Conservation (phyloP, 2,797 vertebrate genomes). For the Pseudomugil gertrudae region DNA sequence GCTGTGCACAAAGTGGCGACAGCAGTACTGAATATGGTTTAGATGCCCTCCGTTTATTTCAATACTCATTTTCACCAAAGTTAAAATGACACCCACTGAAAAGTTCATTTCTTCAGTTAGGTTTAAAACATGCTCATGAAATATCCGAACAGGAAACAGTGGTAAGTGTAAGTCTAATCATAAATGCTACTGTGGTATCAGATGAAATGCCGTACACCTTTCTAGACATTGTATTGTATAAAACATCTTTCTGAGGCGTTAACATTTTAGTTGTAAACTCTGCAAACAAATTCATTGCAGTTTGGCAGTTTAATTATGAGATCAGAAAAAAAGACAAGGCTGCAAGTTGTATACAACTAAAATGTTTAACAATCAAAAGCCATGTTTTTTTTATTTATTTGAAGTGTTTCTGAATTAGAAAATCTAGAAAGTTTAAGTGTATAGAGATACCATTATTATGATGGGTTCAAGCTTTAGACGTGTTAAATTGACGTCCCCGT, state of each 20-base stretch:
- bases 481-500: constrained; percentile 59
- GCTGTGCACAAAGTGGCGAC: constrained; percentile 29
- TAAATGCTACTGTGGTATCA: constrained; percentile 8
- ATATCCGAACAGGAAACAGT: constrained; percentile 20
- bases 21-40: constrained; percentile 3
- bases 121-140: constrained; percentile 48
- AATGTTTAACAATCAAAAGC: constrained; percentile 49
- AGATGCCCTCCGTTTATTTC: constrained; percentile 15
- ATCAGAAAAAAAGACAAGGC: constrained; percentile 26
- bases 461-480: constrained; percentile 68
- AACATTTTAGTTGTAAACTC: constrained; percentile 71
- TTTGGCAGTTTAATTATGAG: constrained; percentile 67
- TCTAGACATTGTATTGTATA: constrained; percentile 50
- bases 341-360: constrained; percentile 43
- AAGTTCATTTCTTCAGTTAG: constrained; percentile 35
- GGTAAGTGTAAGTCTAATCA: constrained; percentile 34
- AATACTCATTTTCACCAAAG: constrained; percentile 10
- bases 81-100: constrained; percentile 17
- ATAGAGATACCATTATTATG: constrained; percentile 48
- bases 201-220: constrained; percentile 62
- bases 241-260: constrained; percentile 57
- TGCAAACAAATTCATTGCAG: constrained; percentile 68
- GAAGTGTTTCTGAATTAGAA: constrained; percentile 46
- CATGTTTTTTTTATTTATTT: constrained; percentile 44
- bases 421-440: constrained; percentile 54